These are phyloP conservation scores for Corythornis cristatus DNA, from an alignment of 2,113 vertebrate genomes.

Conservation along the genomic window DNA sequence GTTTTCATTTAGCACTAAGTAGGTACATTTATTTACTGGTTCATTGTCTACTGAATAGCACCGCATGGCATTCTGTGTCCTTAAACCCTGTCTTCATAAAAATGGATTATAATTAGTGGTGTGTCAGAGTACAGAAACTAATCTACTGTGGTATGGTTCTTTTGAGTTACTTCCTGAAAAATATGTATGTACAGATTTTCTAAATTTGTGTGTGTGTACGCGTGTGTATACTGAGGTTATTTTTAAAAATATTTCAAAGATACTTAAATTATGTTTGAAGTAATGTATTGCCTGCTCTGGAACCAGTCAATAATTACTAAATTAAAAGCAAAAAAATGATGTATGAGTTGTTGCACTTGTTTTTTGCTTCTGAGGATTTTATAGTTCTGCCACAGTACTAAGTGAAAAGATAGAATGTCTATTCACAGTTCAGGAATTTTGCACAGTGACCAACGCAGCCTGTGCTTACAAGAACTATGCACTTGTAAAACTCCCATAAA, in stretches of 20 bases:
- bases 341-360: constrained; percentile 58
- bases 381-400: neutral
- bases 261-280: constrained; percentile 65
- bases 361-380: constrained; percentile 54
- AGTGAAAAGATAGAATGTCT: neutral
- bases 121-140: constrained; percentile 43
- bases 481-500: neutral
- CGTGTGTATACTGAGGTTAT: constrained; percentile 23
- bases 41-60: constrained; percentile 44
- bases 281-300: constrained; percentile 63
- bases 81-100: constrained; percentile 22
- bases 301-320: constrained; percentile 47
- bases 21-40: constrained; percentile 41
- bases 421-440: neutral
- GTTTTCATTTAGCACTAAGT: constrained; percentile 62
- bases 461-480: neutral
- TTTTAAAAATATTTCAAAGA: constrained; percentile 61
- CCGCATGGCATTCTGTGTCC: constrained; percentile 72
- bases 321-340: constrained; percentile 65
- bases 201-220: constrained; percentile 46
- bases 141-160: constrained; percentile 16
- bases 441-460: neutral
- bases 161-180: constrained; percentile 42
- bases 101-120: constrained; percentile 48
- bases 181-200: constrained; percentile 58